Base-by-base conservation (phyloP, 2,797 vertebrate genomes). In the Mormyrops attenuatus region DNA sequence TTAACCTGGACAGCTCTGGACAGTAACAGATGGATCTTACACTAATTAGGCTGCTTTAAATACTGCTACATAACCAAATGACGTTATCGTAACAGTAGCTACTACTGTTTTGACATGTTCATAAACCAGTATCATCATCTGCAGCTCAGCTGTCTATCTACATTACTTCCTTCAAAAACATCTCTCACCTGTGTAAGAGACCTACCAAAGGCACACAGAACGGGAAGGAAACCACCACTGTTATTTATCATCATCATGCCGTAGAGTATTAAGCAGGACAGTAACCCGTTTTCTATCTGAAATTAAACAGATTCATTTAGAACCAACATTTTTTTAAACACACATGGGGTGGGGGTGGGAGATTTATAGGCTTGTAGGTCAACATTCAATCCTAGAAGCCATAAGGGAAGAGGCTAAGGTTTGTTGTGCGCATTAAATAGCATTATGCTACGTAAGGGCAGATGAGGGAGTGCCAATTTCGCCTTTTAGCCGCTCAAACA, bases 371-470 rank as follows among this genome's bases (percentile, higher is more conserved):
- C 38, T 47, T 44, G 41, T n/a, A 80, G 82, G 47, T 34, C 3
- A 53, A 38, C 26, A 82, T 77, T 82, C 30, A 55, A 41, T 77
- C 77, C 38, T 22, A 52, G 69, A 88, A 85, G 86, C 82, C 89
- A 52, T 57, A 22, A 22, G 44, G 44, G 47, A 52, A 52, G 41
- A 87, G 53, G 30, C 3, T 41, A 17, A 53, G 53, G 8, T 38
- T 49, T 4, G 4, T 87, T 87, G 85, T 87, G 85, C 53, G 85
- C 3, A 38, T 30, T 57, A 53, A 57, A 6, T 88, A 44, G 38
- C 89, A 69, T 63, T 60, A 89, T 88, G 89, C 89, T 90, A 89
- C 89, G 89, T 84, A 86, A 69, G 85, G 55, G 44, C 30, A 17
- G 66, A 47, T 88, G 88, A 88, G 60, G 88, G 87, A 90, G 89